phyloP scores from a whole-genome alignment of 2,888 invertebrate species.

The Drosophila borealis region DNA sequence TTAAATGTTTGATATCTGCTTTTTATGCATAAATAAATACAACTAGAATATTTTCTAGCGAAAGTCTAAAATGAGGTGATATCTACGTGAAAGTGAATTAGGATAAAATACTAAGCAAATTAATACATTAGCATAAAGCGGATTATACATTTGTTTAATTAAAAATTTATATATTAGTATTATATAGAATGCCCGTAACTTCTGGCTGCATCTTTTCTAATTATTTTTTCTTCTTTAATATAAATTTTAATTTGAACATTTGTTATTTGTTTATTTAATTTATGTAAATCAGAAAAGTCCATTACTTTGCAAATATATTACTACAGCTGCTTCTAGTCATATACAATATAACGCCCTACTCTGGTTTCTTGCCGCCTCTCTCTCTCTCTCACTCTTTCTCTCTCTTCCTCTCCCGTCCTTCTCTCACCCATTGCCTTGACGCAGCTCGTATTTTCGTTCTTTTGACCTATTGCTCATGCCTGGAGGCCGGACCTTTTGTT shows the following conservation, averaged over 20 bases:
- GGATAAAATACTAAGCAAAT: too few species aligned
- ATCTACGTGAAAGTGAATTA: neutral
- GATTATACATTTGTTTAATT: neutral
- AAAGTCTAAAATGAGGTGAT: neutral
- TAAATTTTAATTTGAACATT: too few species aligned
- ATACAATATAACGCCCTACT: constrained; percentile 1
- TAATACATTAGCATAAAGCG: neutral
- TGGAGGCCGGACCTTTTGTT: constrained; percentile 54
- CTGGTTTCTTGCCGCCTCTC: neutral
- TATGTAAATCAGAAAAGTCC: neutral
- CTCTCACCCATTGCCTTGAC: neutral
- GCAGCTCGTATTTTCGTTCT: constrained; percentile 18
- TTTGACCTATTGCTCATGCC: constrained; percentile 55
- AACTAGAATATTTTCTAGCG: neutral
- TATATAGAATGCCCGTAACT: too few species aligned
- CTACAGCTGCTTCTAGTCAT: constrained; percentile 7
- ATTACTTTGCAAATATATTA: neutral
- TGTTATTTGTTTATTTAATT: too few species aligned
- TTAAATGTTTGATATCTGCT: neutral
- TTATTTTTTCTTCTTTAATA: too few species aligned
- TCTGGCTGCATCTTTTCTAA: too few species aligned
- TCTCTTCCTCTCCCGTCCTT: neutral
- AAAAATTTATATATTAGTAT: neutral
- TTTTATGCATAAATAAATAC: neutral
- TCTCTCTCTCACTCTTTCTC: neutral